Conservation (phyloP, 1,140 invertebrate genomes). For the Procambarus virginalis region DNA sequence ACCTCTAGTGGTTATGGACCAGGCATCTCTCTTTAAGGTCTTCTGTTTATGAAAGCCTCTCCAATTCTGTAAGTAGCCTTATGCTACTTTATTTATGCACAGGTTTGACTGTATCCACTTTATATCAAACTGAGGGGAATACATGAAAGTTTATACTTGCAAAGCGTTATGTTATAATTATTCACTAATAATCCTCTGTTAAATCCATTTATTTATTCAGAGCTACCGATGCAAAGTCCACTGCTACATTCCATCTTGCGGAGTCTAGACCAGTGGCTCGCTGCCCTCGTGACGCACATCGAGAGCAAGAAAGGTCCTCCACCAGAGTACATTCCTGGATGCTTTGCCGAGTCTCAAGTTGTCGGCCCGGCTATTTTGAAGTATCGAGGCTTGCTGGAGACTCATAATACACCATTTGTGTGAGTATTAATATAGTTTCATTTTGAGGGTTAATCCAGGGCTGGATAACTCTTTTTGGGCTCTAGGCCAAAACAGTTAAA, state of each 20-base stretch:
- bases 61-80: too few species aligned
- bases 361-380: constrained; percentile 91
- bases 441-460: too few species aligned
- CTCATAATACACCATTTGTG: constrained; percentile 96
- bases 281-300: constrained; percentile 84
- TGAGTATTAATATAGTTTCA: constrained; percentile 74
- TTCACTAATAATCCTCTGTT: neutral
- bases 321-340: constrained; percentile 87
- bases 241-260: constrained; percentile 91
- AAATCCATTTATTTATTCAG: constrained; percentile 74
- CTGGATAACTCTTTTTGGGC: too few species aligned
- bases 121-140: too few species aligned
- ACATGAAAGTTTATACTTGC: too few species aligned
- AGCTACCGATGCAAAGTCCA: constrained; percentile 94
- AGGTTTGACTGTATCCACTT: too few species aligned
- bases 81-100: too few species aligned
- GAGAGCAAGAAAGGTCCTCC: constrained; percentile 84
- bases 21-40: too few species aligned
- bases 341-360: constrained; percentile 81
- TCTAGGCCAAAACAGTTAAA: too few species aligned
- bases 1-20: too few species aligned
- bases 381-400: constrained; percentile 92
- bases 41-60: too few species aligned
- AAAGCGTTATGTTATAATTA: too few species aligned
- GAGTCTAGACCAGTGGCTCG: constrained; percentile 91